Percentiles rank a stretch among this genome's conserved stretches.
Evolutionary conservation across 2,797 vertebrate genomes (phyloP).

Genomic region (Coreius guichenoti): DNA sequence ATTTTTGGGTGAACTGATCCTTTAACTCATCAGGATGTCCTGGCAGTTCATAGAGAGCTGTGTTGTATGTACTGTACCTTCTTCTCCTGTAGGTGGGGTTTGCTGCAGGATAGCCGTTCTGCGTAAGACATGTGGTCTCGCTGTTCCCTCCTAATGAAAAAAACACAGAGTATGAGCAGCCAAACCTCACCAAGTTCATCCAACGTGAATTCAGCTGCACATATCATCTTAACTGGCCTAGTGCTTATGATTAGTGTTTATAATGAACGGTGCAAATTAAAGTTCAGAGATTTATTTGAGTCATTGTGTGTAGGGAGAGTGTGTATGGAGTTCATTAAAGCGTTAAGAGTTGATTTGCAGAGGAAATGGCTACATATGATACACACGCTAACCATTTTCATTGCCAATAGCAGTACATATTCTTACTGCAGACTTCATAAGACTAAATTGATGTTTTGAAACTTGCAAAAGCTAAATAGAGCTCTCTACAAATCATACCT

Average conservation of each 20-base stretch:
- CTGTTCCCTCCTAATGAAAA: slow-evolving; percentile 83
- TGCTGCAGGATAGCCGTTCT: slow-evolving; percentile 75
- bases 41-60: neutral
- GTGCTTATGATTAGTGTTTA: neutral
- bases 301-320: neutral
- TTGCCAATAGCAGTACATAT: neutral
- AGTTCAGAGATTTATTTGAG: neutral
- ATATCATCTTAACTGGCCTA: neutral
- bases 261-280: neutral
- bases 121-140: slow-evolving; percentile 87
- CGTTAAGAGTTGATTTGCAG: neutral
- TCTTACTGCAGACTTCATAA: neutral
- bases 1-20: slow-evolving; percentile 11
- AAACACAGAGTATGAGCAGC: slow-evolving; percentile 40
- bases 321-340: neutral
- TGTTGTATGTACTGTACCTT: slow-evolving; percentile 63
- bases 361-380: neutral
- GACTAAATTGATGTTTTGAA: neutral
- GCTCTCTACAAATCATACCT: no score
- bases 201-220: neutral
- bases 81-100: slow-evolving; percentile 71
- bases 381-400: neutral
- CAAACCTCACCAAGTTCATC: neutral
- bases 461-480: neutral
- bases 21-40: neutral